Evolutionary conservation across 1,140 invertebrate species (phyloP).

Genomic region (honey bee (Apis mellifera)): Amel_HAv3.1 CM009931.2:2036501-2037000

Average conservation of each 20-base stretch:
- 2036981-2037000: too few relatives aligned
- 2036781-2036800: not conserved
- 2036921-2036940: too few relatives aligned
- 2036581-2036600: too few relatives aligned
- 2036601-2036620: not conserved
- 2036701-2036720: not conserved
- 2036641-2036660: not conserved
- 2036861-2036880: too few relatives aligned
- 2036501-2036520: too few relatives aligned
- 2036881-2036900: not conserved
- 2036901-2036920: not conserved
- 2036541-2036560: not conserved
- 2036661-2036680: not conserved
- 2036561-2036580: not conserved
- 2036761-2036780: not conserved
- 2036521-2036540: too few relatives aligned
- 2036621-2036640: not conserved
- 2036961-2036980: too few relatives aligned
- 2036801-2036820: not conserved
- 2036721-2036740: not conserved
- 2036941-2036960: not conserved
- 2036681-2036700: not conserved
- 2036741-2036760: not conserved
- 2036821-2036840: slow-evolving; percentile 2
- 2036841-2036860: not conserved